These are phyloP conservation scores for Nemapogon koenigi DNA, from an alignment of 2,888 invertebrate species.

Conservation along the genomic window DNA sequence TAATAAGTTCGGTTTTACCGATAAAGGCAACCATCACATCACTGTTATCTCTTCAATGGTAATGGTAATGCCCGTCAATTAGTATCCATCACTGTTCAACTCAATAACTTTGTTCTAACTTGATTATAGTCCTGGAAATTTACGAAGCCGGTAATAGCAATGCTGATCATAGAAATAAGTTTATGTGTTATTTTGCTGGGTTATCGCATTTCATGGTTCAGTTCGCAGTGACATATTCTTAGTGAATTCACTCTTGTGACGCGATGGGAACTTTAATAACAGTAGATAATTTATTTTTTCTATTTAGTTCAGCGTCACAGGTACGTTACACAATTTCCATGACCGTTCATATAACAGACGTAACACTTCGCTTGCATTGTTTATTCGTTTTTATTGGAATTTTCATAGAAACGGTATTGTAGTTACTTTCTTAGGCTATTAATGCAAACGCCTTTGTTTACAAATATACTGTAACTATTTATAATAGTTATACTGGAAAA, in stretches of 20 bases:
- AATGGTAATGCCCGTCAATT: constrained; percentile 20
- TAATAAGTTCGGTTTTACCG: too few species aligned
- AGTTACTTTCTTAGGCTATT: constrained; percentile 3
- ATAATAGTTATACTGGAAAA: too few species aligned
- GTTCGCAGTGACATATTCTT: too few species aligned
- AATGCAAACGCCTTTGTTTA: neutral
- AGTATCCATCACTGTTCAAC: neutral
- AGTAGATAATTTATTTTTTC: neutral
- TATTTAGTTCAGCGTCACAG: neutral
- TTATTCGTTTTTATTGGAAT: neutral
- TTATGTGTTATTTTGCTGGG: too few species aligned
- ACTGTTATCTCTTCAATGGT: constrained; percentile 34
- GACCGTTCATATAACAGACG: constrained; percentile 8
- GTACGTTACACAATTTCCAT: constrained; percentile 6
- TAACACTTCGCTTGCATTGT: constrained; percentile 4
- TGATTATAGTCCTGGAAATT: neutral
- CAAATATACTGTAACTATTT: too few species aligned
- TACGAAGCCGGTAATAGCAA: too few species aligned
- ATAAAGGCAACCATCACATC: too few species aligned
- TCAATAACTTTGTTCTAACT: neutral
- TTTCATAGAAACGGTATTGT: constrained; percentile 5
- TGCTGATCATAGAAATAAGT: too few species aligned
- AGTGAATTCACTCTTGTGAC: constrained; percentile 1
- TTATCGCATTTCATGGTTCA: too few species aligned
- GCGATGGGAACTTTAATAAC: constrained; percentile 4